These are phyloP conservation scores for Taphrorychus bicolor DNA, from an alignment of 2,888 invertebrate species.

Conservation along the genomic window DNA sequence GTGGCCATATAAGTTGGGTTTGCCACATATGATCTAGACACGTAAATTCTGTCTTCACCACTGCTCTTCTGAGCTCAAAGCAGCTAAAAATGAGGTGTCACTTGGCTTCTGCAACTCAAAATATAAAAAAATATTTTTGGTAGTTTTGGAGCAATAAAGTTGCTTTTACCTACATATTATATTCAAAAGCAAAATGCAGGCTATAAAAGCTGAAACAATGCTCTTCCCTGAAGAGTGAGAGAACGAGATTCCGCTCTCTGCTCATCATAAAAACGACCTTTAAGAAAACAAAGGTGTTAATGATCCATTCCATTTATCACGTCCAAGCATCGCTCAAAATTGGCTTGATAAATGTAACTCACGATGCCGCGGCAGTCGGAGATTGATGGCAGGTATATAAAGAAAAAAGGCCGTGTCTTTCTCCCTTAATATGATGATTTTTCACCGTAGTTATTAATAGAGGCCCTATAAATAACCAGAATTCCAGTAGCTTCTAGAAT, in stretches of 20 bases:
- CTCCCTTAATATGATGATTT: slow-evolving; percentile 41
- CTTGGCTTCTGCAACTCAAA: too few relatives aligned
- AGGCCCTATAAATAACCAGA: slow-evolving; percentile 38
- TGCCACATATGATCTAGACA: too few relatives aligned
- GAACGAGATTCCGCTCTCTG: neutral
- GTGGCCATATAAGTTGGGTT: too few relatives aligned
- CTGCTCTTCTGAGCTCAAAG: too few relatives aligned
- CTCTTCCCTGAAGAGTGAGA: slow-evolving; percentile 6
- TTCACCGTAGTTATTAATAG: slow-evolving; percentile 41
- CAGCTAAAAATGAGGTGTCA: too few relatives aligned
- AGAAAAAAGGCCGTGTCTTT: slow-evolving; percentile 39
- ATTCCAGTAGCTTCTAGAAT: slow-evolving; percentile 44
- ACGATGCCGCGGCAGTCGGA: slow-evolving; percentile 22
- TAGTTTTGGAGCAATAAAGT: too few relatives aligned
- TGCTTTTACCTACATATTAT: too few relatives aligned
- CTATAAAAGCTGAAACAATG: neutral
- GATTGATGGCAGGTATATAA: slow-evolving; percentile 39
- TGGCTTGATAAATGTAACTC: slow-evolving; percentile 34
- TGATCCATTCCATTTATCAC: slow-evolving; percentile 32
- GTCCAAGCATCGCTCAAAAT: slow-evolving; percentile 27
- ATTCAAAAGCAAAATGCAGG: too few relatives aligned
- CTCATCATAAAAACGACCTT: slow-evolving; percentile 3
- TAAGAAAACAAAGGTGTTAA: slow-evolving; percentile 33
- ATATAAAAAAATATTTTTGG: too few relatives aligned
- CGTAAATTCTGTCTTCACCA: too few relatives aligned